Conservation (phyloP, 2,797 vertebrate genomes). For the Ispidina lecontei region DNA sequence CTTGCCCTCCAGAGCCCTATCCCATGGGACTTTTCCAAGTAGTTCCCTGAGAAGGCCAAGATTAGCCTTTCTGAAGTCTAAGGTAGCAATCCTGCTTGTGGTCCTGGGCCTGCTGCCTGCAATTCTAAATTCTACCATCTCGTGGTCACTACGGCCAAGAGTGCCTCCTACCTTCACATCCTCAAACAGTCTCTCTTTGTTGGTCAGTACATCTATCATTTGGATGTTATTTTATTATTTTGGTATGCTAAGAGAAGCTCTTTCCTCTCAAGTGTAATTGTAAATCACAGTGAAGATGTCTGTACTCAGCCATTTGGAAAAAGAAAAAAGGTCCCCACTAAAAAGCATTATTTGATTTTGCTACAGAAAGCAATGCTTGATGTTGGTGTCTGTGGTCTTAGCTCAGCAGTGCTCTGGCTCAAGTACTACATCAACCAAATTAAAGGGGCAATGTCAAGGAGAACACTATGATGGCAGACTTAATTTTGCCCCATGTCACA, state of each 20-base stretch:
- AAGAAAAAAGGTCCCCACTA: background rate
- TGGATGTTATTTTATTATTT: background rate
- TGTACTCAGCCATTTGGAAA: background rate
- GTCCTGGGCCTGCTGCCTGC: no score
- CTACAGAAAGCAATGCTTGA: accelerated
- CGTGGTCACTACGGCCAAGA: no score
- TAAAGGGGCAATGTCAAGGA: background rate
- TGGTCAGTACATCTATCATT: background rate
- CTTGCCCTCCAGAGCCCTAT: no score
- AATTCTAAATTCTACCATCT: no score
- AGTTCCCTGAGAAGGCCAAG: no score
- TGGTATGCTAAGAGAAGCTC: accelerated
- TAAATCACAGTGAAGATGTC: background rate
- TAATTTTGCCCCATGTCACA: background rate
- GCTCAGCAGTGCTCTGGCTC: background rate
- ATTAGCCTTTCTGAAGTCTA: no score
- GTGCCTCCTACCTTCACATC: no score
- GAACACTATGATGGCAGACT: background rate
- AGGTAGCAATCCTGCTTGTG: no score
- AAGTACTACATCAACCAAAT: background rate
- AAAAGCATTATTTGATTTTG: background rate
- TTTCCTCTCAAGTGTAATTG: background rate
- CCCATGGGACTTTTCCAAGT: no score
- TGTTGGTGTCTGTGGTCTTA: accelerated
- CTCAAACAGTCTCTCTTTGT: no score